Evolutionary conservation across 2,888 invertebrate genomes (phyloP).

Genomic region (Agapetus fuscipes): DNA sequence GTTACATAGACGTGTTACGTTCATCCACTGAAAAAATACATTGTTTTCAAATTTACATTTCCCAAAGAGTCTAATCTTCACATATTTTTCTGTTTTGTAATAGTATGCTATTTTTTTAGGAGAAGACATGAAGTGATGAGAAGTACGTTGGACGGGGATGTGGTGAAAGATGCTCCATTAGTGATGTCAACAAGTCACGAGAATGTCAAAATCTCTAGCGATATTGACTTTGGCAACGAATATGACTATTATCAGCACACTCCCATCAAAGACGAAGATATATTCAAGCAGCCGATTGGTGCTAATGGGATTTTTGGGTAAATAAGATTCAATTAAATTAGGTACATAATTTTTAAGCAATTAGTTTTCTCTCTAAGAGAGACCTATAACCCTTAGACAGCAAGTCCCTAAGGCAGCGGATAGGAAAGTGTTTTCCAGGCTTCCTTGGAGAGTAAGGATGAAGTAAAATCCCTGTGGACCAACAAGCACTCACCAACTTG

Average conservation of each 20-base stretch:
- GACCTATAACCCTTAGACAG: no score
- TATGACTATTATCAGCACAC: constrained; percentile 45
- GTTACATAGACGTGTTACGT: no score
- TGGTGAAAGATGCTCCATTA: constrained; percentile 39
- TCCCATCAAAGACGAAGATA: constrained; percentile 50
- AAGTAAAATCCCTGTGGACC: no score
- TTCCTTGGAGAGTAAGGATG: no score
- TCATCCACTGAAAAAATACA: no score
- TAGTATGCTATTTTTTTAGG: constrained; percentile 27
- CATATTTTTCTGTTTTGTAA: no score
- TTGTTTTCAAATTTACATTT: no score
- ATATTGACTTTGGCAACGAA: constrained; percentile 38
- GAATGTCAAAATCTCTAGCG: constrained; percentile 43
- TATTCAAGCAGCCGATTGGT: constrained; percentile 39
- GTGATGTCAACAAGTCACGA: constrained; percentile 54
- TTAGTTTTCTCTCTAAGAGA: no score
- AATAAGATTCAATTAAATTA: constrained; percentile 13
- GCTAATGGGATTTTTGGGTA: constrained; percentile 45
- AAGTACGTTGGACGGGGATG: constrained; percentile 37
- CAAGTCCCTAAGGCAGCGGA: no score
- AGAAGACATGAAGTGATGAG: constrained; percentile 40
- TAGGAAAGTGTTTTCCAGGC: no score
- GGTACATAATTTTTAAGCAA: background rate
- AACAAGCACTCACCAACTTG: no score
- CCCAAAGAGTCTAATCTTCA: no score